Percentiles rank a stretch among this genome's conserved stretches.
These are phyloP conservation scores for Thyatira batis DNA, from an alignment of 2,888 invertebrate genomes.

Conservation along the genomic window DNA sequence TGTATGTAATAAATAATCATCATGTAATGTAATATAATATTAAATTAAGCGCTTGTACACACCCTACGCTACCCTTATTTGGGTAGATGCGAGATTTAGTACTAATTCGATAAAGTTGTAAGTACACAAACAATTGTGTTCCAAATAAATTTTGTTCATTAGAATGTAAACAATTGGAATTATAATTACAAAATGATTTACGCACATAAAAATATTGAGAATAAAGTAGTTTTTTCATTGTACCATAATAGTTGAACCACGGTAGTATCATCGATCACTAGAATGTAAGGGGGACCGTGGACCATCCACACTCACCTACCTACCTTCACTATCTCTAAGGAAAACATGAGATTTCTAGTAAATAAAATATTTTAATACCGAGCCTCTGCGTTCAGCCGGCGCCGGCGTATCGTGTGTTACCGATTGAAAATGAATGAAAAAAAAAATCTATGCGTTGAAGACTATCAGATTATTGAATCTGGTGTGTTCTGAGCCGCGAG, in stretches of 20 bases:
- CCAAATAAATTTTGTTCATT: constrained; percentile 43
- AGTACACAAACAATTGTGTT: constrained; percentile 24
- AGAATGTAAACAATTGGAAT: constrained; percentile 54
- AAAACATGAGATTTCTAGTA: constrained; percentile 62
- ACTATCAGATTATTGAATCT: constrained; percentile 51
- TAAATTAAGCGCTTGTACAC: constrained; percentile 52
- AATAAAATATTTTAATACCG: constrained; percentile 54
- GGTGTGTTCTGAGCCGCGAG: constrained; percentile 32
- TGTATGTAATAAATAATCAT: constrained; percentile 55
- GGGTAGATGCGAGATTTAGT: constrained; percentile 32
- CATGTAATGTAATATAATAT: constrained; percentile 50
- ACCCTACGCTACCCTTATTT: constrained; percentile 50
- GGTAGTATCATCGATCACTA: constrained; percentile 20
- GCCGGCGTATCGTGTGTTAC: constrained; percentile 6
- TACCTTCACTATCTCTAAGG: constrained; percentile 43
- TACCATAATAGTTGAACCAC: constrained; percentile 38
- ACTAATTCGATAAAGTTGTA: constrained; percentile 33
- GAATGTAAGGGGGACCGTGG: constrained; percentile 19
- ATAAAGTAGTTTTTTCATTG: constrained; percentile 58
- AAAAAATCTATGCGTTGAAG: constrained; percentile 32
- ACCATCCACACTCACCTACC: constrained; percentile 25
- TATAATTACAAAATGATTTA: constrained; percentile 59
- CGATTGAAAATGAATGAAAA: constrained; percentile 3
- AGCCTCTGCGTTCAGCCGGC: constrained; percentile 45
- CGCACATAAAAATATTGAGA: constrained; percentile 62